Conservation (phyloP, 2,888 invertebrate genomes). For the Sarcophaga rosellei region DNA sequence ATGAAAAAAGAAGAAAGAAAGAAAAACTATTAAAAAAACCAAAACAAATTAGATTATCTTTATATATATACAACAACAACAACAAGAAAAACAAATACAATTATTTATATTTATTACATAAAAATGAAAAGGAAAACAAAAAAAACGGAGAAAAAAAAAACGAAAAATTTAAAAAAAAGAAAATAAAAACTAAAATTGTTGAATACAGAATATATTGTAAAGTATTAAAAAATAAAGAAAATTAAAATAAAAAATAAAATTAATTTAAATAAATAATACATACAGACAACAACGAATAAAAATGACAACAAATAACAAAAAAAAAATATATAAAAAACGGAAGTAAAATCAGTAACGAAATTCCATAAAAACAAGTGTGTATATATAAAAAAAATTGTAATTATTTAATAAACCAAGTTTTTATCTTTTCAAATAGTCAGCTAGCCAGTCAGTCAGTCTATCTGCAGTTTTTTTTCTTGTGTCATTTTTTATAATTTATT, state of each 20-base stretch:
- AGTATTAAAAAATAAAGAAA: constrained; percentile 29
- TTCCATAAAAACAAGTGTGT: not conserved
- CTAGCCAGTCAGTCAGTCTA: no score
- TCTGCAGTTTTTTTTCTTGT: constrained; percentile 21
- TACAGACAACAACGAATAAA: constrained; percentile 9
- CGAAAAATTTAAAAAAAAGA: no score
- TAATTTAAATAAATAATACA: constrained; percentile 29
- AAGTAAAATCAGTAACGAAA: constrained; percentile 17
- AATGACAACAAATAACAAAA: not conserved
- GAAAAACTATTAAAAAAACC: not conserved
- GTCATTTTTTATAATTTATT: not conserved
- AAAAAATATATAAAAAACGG: not conserved
- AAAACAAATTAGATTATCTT: not conserved
- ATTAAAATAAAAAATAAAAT: constrained; percentile 40
- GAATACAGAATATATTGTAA: constrained; percentile 40
- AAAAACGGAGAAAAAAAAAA: no score
- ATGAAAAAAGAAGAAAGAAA: constrained; percentile 70
- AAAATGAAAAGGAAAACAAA: constrained; percentile 37
- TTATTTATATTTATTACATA: constrained; percentile 66
- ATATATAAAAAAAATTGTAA: constrained; percentile 36
- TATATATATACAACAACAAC: constrained; percentile 2
- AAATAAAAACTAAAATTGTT: constrained; percentile 15
- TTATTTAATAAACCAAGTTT: constrained; percentile 34
- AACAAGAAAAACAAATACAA: constrained; percentile 39
- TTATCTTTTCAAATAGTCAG: no score